phyloP scores from a whole-genome alignment of 1,140 invertebrate genomes.

The Drosophila tristis region DNA sequence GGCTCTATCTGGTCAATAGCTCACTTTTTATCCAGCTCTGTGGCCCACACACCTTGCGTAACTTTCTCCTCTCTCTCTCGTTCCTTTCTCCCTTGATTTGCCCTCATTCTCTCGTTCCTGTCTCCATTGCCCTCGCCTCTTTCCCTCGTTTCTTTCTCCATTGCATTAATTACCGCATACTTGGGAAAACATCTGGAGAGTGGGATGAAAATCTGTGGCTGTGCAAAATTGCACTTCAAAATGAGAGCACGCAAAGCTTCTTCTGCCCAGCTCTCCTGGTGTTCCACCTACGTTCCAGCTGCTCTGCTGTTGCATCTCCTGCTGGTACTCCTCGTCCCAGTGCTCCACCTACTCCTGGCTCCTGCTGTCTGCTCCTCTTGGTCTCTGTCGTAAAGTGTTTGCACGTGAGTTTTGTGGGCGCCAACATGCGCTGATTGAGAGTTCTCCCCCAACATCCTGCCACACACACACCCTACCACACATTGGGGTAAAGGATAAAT shows the following conservation, averaged over 20 bases:
- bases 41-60: slow-evolving; percentile 10
- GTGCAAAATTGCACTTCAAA: slow-evolving; percentile 78
- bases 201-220: slow-evolving; percentile 64
- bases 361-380: slow-evolving; percentile 9
- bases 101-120: not conserved
- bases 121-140: slow-evolving; percentile 23
- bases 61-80: slow-evolving; percentile 28
- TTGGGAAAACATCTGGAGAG: slow-evolving; percentile 45
- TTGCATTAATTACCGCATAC: slow-evolving; percentile 78
- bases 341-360: slow-evolving; percentile 2
- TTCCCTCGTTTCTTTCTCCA: slow-evolving; percentile 20
- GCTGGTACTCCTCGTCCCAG: slow-evolving; percentile 19
- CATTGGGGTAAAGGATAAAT: slow-evolving; percentile 69
- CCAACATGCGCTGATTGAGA: slow-evolving; percentile 81
- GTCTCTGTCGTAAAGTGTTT: slow-evolving; percentile 73
- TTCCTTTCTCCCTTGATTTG: not conserved
- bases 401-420: slow-evolving; percentile 76
- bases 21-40: not conserved
- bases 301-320: slow-evolving; percentile 8
- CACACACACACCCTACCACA: slow-evolving; percentile 15
- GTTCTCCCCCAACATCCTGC: slow-evolving; percentile 38
- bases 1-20: slow-evolving; percentile 33
- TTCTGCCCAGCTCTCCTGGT: not conserved
- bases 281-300: slow-evolving; percentile 1
- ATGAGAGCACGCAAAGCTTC: slow-evolving; percentile 36